Evolutionary conservation across 2,888 invertebrate genomes (phyloP).

Genomic region (Apeira syringaria): DNA sequence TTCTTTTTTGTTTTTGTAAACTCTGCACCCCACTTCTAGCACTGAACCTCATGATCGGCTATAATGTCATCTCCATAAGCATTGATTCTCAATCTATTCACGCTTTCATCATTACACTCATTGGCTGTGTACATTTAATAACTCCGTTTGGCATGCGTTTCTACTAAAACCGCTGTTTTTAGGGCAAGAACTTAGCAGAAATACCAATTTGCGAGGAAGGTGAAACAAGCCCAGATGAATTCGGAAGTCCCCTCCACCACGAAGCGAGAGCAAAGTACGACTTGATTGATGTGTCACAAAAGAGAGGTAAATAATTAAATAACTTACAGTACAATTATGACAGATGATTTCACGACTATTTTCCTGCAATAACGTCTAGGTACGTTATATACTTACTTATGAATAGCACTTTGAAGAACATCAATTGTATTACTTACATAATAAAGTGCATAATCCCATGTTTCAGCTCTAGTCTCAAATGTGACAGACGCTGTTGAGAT

Average conservation of each 20-base stretch:
- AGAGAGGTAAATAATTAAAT: constrained; percentile 71
- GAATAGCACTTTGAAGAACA: neutral
- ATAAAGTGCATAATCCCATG: too few relatives aligned
- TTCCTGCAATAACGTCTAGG: neutral
- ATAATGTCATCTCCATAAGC: constrained; percentile 6
- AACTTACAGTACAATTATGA: too few relatives aligned
- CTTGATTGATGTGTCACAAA: constrained; percentile 84
- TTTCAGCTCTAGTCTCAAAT: constrained; percentile 87
- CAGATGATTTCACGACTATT: neutral
- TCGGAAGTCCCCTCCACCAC: constrained; percentile 76
- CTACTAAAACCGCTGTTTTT: constrained; percentile 39
- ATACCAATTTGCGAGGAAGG: constrained; percentile 87
- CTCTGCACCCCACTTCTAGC: constrained; percentile 11
- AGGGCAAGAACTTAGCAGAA: constrained; percentile 84
- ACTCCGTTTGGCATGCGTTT: constrained; percentile 27
- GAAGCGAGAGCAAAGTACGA: constrained; percentile 71
- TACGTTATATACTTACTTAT: too few relatives aligned
- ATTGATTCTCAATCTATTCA: constrained; percentile 4
- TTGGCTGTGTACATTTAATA: constrained; percentile 20
- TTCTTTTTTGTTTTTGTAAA: constrained; percentile 31
- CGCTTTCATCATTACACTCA: constrained; percentile 12
- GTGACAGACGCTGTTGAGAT: constrained; percentile 90
- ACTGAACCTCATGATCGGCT: constrained; percentile 5
- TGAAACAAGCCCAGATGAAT: constrained; percentile 84
- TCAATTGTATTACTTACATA: too few relatives aligned